These are phyloP conservation scores for Enteromius trimaculatus DNA, from an alignment of 2,797 vertebrate species.

Conservation along the genomic window DNA sequence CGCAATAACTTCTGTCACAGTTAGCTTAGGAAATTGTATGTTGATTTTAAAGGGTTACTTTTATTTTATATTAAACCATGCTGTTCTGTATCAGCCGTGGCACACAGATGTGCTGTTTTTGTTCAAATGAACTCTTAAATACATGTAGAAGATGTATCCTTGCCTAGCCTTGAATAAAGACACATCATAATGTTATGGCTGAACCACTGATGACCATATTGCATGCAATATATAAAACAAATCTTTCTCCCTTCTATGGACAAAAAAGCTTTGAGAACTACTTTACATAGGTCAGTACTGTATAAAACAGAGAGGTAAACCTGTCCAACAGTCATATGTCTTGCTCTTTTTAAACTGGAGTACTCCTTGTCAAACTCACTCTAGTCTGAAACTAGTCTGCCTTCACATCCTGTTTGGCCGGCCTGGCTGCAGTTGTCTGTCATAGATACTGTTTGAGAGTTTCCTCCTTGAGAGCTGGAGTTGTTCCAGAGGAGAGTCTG, in stretches of 20 bases:
- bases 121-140: no score
- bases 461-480: constrained; percentile 47
- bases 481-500: constrained; percentile 28
- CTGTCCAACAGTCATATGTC: constrained; percentile 27
- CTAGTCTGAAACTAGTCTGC: constrained; percentile 38
- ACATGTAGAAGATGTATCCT: no score
- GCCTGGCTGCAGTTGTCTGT: constrained; percentile 20
- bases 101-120: no score
- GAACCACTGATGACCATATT: no score
- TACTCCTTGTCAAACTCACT: constrained; percentile 34
- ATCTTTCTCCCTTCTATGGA: not conserved
- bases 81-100: no score
- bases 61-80: no score
- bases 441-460: constrained; percentile 46
- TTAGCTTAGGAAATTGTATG: not conserved
- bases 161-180: no score
- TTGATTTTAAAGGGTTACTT: not conserved
- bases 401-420: constrained; percentile 55
- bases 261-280: not conserved
- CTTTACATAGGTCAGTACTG: not conserved
- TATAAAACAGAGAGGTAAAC: not conserved
- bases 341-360: constrained; percentile 21
- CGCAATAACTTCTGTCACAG: not conserved
- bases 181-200: no score
- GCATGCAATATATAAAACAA: not conserved